phyloP scores from a whole-genome alignment of 2,113 vertebrate species.

The Pygoscelis adeliae region DNA sequence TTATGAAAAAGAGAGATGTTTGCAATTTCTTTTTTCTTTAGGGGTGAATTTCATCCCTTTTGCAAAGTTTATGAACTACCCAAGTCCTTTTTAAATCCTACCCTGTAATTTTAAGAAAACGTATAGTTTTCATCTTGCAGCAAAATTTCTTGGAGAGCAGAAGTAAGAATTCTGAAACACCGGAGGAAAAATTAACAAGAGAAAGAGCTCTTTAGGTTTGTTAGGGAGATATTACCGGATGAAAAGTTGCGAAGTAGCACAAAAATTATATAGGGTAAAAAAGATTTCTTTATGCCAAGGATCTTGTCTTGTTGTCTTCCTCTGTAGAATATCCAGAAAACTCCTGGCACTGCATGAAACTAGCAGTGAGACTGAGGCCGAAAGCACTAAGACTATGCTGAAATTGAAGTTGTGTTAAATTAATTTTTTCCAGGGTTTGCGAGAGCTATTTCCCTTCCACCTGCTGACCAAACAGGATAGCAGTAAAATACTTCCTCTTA shows the following conservation, averaged over 20 bases:
- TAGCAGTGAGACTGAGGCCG: neutral
- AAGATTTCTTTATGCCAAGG: neutral
- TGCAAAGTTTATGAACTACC: neutral
- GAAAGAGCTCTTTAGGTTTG: neutral
- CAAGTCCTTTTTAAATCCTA: neutral
- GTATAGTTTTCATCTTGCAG: neutral
- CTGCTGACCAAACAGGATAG: constrained; percentile 71
- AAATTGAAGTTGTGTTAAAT: neutral
- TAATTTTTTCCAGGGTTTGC: constrained; percentile 31
- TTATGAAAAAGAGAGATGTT: neutral
- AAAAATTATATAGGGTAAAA: neutral
- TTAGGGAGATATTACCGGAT: neutral
- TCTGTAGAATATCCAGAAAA: neutral
- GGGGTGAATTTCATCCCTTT: neutral
- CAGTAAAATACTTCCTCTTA: constrained; percentile 67
- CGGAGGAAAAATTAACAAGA: rapidly evolving
- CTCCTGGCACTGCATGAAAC: neutral
- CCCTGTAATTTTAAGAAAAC: neutral
- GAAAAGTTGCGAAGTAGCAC: neutral
- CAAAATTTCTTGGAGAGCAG: neutral
- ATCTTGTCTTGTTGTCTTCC: neutral
- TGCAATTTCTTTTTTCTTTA: neutral
- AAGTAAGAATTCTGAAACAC: neutral
- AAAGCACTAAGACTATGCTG: neutral
- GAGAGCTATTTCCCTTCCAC: constrained; percentile 67